phyloP scores from a whole-genome alignment of 2,888 invertebrate genomes.

The Synergus japonicus region DNA sequence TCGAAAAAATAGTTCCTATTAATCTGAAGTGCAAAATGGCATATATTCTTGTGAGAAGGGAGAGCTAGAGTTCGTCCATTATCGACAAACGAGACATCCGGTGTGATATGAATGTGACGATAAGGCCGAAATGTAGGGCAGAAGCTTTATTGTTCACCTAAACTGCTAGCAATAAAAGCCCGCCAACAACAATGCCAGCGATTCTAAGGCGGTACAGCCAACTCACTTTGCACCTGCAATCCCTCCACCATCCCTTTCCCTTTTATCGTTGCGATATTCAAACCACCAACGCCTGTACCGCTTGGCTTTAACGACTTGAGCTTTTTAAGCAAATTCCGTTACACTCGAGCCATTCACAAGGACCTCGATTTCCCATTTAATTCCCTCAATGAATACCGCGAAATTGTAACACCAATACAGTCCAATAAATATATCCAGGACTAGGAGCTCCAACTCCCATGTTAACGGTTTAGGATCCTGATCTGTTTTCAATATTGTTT shows the following conservation, averaged over 20 bases:
- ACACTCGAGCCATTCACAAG: not conserved
- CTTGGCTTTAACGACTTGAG: conserved; percentile 53
- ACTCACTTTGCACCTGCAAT: conserved; percentile 41
- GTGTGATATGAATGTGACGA: conserved; percentile 64
- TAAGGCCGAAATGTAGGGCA: conserved; percentile 62
- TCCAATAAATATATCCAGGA: too few relatives aligned
- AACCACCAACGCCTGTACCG: conserved; percentile 50
- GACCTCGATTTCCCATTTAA: not conserved
- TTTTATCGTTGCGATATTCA: conserved; percentile 57
- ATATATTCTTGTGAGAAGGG: not conserved
- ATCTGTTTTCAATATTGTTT: too few relatives aligned
- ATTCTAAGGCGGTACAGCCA: conserved; percentile 49
- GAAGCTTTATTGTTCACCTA: conserved; percentile 68
- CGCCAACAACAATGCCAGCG: conserved; percentile 59
- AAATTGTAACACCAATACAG: not conserved
- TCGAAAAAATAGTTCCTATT: not conserved
- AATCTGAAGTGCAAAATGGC: not conserved
- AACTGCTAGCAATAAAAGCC: conserved; percentile 67
- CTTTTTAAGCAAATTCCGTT: conserved; percentile 35
- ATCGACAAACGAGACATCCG: conserved; percentile 64
- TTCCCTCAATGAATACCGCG: not conserved
- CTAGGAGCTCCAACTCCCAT: too few relatives aligned
- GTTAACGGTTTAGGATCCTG: too few relatives aligned
- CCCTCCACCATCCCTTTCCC: conserved; percentile 51
- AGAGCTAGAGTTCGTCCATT: conserved; percentile 59